Evolutionary conservation across 92 coral and sea anemone genomes (phyloP).

Genomic region (Micromussa lordhowensis): DNA sequence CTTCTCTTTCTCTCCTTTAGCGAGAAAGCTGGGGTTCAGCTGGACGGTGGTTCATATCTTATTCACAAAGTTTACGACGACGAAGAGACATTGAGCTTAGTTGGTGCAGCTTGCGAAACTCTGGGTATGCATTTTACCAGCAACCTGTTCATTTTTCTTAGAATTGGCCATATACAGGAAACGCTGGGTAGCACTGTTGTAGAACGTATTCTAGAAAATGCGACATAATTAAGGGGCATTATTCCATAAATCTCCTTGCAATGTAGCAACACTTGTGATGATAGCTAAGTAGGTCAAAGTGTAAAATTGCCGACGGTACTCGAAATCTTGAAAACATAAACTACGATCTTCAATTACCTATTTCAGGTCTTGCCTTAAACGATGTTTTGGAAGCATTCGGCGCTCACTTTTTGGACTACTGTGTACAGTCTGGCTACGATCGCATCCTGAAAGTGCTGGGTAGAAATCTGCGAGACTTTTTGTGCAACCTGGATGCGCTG

Average conservation of each 20-base stretch:
- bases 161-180: neutral
- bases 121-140: constrained; percentile 67
- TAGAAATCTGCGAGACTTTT: constrained; percentile 94
- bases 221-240: neutral
- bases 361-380: constrained; percentile 81
- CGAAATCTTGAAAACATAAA: neutral
- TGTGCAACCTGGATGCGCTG: constrained; percentile 96
- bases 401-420: constrained; percentile 93
- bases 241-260: neutral
- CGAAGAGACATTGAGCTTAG: constrained; percentile 83
- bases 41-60: constrained; percentile 96
- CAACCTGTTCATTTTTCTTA: neutral
- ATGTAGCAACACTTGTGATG: neutral
- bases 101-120: constrained; percentile 89
- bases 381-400: constrained; percentile 94
- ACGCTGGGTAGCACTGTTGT: neutral
- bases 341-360: neutral
- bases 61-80: constrained; percentile 96
- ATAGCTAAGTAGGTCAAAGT: constrained; percentile 6
- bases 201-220: neutral
- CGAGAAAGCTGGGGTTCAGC: constrained; percentile 94
- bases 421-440: constrained; percentile 96
- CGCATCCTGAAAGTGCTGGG: constrained; percentile 96
- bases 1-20: constrained; percentile 42
- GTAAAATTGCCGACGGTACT: neutral